Percentiles rank a stretch among this genome's conserved stretches.
phyloP scores from a whole-genome alignment of 2,888 invertebrate genomes.

The Drosophila sordidula region DNA sequence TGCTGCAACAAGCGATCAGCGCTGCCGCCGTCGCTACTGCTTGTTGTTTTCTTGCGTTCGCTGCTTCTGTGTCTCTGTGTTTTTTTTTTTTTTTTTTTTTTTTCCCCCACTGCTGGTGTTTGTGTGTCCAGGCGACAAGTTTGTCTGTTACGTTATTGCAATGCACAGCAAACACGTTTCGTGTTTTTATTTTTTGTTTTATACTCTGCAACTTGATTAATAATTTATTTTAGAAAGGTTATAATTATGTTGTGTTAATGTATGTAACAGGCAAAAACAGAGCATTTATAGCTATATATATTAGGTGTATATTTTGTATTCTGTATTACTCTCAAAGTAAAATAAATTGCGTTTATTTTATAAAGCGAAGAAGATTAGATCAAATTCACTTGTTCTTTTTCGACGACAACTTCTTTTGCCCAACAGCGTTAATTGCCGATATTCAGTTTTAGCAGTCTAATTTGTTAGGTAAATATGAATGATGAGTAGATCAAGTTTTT shows the following conservation, averaged over 20 bases:
- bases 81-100: slow-evolving; percentile 50
- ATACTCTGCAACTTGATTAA: not conserved
- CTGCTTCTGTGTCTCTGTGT: slow-evolving; percentile 27
- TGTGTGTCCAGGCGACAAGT: slow-evolving; percentile 61
- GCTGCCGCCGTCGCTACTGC: slow-evolving; percentile 24
- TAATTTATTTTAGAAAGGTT: not conserved
- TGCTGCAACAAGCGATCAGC: slow-evolving; percentile 49
- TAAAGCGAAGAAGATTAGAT: no score
- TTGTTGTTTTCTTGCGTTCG: slow-evolving; percentile 4
- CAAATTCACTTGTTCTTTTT: no score
- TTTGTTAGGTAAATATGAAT: not conserved
- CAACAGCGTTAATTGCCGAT: not conserved
- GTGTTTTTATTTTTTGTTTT: not conserved
- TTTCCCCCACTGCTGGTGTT: slow-evolving; percentile 39
- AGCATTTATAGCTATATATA: not conserved
- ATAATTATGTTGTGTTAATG: not conserved
- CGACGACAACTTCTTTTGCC: no score
- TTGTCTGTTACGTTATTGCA: slow-evolving; percentile 44
- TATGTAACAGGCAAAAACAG: not conserved
- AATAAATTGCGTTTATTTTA: no score
- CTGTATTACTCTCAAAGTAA: not conserved
- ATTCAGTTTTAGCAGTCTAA: not conserved
- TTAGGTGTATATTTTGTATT: not conserved
- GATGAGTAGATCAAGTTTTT: no score
- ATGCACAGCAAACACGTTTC: slow-evolving; percentile 46